Base-by-base conservation (phyloP, 2,888 invertebrate species). In the Coleophora deauratella region DNA sequence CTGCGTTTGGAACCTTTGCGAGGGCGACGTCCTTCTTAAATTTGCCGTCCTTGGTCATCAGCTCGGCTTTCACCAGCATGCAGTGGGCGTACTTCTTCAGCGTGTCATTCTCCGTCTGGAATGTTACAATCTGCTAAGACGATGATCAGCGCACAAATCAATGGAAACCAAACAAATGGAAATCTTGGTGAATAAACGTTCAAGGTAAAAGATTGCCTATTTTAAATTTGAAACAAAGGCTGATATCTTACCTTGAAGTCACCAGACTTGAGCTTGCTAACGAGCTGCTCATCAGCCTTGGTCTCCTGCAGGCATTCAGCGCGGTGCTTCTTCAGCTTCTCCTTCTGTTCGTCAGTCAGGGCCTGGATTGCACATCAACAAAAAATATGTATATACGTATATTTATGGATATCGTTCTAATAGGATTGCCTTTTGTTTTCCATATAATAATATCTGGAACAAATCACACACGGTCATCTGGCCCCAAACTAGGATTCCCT, bases 1-100 rank as follows among this genome's bases (percentile, higher is more conserved):
- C 84, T 57, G 76, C 66, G 37, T 78, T 78, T 6, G 77, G 80
- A 4, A 85, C 76, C 56, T 86, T 86, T 8, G 85, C 75, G 1
- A 86, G 58, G 32, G 86, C 86, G 1, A 86, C 74, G 34, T 86
- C 86, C 58, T 86, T 86, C 76, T 82, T 85, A 65, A 86, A 86
- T 45, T 84, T 84, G 28, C 86, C 86, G 6, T 86, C 86, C 57
- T 85, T 85, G 11, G 84, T 84, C 86, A 86, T 86, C 64, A 86
- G 62, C 47, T 85, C 86, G 0, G 85, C 81, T 42, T 85, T 86
- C 48, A 67, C 66, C 61, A 86, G 52, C 82, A 86, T 81, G 61
- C 86, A 86, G 10, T 81, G 70, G 0, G 74, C 70, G 46, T 85
- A 86, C 52, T 84, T 84, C 72, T 86, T 84, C 48, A 86, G 50